A percentile compares a stretch with the other conserved stretches of the same genome.
These are phyloP conservation scores for Cricetomys ansorgei DNA, from an alignment of 2,113 vertebrate genomes.

Conservation along the genomic window DNA sequence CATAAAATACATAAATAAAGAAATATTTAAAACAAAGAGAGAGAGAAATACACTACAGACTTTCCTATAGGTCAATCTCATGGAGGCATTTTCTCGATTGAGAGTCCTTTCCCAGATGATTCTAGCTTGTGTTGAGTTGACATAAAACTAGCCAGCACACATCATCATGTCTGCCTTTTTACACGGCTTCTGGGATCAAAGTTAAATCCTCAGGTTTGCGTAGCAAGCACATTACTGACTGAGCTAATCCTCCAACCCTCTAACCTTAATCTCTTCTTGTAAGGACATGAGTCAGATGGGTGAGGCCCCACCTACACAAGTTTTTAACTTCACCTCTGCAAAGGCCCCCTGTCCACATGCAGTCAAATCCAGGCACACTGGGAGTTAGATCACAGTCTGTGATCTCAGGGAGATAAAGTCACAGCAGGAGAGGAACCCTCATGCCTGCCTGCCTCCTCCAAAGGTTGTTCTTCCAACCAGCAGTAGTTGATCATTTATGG, in stretches of 20 bases:
- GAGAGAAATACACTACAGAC: neutral
- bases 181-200: neutral
- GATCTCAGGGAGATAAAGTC: neutral
- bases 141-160: neutral
- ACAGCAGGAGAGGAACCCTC: neutral
- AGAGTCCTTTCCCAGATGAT: neutral
- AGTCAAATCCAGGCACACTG: neutral
- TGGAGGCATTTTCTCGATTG: neutral
- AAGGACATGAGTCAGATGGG: neutral
- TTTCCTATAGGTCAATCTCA: neutral
- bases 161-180: neutral
- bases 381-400: neutral
- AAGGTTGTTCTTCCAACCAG: neutral
- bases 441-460: neutral
- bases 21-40: neutral
- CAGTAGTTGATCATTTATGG: neutral
- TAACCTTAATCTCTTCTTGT: neutral
- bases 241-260: neutral
- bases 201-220: neutral
- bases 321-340: neutral
- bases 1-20: neutral
- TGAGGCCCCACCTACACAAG: neutral
- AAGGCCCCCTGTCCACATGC: neutral
- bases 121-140: neutral
- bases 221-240: neutral